phyloP scores from a whole-genome alignment of 2,888 invertebrate genomes.

The Drosophila phalerata region DNA sequence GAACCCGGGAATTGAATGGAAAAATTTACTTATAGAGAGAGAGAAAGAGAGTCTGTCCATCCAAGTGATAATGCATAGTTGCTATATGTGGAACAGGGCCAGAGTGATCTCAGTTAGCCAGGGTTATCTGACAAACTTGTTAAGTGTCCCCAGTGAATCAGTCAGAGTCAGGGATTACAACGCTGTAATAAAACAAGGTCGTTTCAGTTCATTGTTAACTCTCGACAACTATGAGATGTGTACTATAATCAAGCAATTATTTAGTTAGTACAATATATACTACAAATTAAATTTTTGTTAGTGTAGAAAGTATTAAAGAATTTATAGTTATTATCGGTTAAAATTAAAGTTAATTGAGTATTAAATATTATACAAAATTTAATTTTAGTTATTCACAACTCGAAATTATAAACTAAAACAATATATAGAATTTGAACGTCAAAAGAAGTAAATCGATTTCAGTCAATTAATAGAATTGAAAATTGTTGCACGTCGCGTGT shows the following conservation, averaged over 20 bases:
- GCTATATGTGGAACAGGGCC: slow-evolving; percentile 25
- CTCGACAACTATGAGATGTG: not conserved
- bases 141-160: slow-evolving; percentile 36
- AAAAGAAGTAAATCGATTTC: not conserved
- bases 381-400: too few species aligned
- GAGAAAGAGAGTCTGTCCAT: not conserved
- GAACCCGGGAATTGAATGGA: slow-evolving; percentile 44
- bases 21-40: slow-evolving; percentile 24
- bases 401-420: too few species aligned
- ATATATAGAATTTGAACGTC: too few species aligned
- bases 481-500: not conserved
- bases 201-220: slow-evolving; percentile 20
- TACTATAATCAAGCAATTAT: not conserved
- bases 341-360: too few species aligned
- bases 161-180: slow-evolving; percentile 7
- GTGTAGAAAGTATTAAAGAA: not conserved
- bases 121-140: slow-evolving; percentile 26
- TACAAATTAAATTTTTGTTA: not conserved
- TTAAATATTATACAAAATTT: too few species aligned
- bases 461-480: not conserved
- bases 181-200: slow-evolving; percentile 29
- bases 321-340: too few species aligned
- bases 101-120: not conserved
- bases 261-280: not conserved
- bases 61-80: slow-evolving; percentile 9